Percentiles rank a stretch among this genome's conserved stretches.
Conservation (phyloP, 2,888 invertebrate species). For the Ormyrus thymus region DNA sequence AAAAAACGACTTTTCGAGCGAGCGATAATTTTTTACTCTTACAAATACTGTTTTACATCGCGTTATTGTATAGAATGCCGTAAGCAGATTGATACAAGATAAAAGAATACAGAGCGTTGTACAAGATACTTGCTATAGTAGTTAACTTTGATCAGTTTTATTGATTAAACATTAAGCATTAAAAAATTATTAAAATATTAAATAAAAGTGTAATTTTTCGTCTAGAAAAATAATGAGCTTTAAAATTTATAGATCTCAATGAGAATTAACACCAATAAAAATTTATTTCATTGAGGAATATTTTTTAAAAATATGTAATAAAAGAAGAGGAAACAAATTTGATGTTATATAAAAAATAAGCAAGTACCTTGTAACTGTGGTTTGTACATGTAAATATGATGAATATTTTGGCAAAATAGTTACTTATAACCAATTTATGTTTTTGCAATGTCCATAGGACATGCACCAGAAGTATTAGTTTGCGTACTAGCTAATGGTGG, state of each 20-base stretch:
- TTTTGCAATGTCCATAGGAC: slow-evolving; percentile 75
- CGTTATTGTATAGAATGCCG: slow-evolving; percentile 46
- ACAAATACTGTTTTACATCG: slow-evolving; percentile 56
- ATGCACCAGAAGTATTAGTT: slow-evolving; percentile 66
- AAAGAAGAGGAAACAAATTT: slow-evolving; percentile 15
- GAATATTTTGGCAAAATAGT: slow-evolving; percentile 59
- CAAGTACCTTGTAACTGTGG: slow-evolving; percentile 54
- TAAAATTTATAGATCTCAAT: not conserved
- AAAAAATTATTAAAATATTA: too few relatives aligned
- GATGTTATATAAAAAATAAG: slow-evolving; percentile 38
- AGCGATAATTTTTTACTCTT: slow-evolving; percentile 36
- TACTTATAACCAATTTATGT: slow-evolving; percentile 66
- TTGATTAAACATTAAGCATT: too few relatives aligned
- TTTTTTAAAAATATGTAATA: slow-evolving; percentile 1
- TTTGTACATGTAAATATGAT: slow-evolving; percentile 59
- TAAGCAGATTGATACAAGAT: slow-evolving; percentile 43
- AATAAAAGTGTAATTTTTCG: too few relatives aligned
- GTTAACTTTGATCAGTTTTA: slow-evolving; percentile 9
- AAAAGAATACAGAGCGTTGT: slow-evolving; percentile 45
- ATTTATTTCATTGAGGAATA: not conserved
- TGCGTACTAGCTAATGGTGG: slow-evolving; percentile 66
- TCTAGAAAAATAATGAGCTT: not conserved
- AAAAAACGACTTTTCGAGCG: slow-evolving; percentile 21
- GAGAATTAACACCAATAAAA: slow-evolving; percentile 10
- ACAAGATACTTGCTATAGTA: slow-evolving; percentile 44